Evolutionary conservation across 2,797 vertebrate genomes (phyloP).

Genomic region (Myotis daubentonii): DNA sequence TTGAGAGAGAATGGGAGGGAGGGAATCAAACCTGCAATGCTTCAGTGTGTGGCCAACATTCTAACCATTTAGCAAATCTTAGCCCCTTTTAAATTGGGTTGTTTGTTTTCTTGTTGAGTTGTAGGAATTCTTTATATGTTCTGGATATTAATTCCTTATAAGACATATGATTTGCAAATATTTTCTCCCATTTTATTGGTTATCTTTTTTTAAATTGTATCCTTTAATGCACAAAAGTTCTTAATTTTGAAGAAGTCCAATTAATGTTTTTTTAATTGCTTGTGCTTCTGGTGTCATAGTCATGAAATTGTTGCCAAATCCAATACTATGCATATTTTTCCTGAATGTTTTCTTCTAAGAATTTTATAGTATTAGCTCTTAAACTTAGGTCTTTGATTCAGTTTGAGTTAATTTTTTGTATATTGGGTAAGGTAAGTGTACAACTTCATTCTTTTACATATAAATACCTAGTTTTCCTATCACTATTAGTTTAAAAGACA

Average conservation of each 20-base stretch:
- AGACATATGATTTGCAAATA: constrained; percentile 19
- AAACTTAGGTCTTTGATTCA: neutral
- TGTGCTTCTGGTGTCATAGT: constrained; percentile 13
- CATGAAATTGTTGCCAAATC: neutral
- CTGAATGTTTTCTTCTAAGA: neutral
- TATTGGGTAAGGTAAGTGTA: neutral
- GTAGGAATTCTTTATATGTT: neutral
- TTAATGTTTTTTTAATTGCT: constrained; percentile 29
- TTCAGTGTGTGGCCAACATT: neutral
- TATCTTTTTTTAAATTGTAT: neutral
- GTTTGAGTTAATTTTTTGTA: constrained; percentile 8
- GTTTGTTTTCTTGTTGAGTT: neutral
- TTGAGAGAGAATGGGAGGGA: neutral
- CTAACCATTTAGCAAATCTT: neutral
- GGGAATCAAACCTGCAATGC: neutral
- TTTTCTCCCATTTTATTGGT: neutral
- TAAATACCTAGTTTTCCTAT: neutral
- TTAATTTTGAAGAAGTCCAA: constrained; percentile 22
- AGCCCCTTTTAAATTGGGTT: neutral
- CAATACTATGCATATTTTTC: neutral
- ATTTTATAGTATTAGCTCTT: constrained; percentile 9
- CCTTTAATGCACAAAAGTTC: neutral
- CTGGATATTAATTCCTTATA: neutral
- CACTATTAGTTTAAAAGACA: constrained; percentile 6
- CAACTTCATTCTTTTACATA: constrained; percentile 2